Base-by-base conservation (phyloP, 2,797 vertebrate genomes). In the Siniperca scherzeri region DNA sequence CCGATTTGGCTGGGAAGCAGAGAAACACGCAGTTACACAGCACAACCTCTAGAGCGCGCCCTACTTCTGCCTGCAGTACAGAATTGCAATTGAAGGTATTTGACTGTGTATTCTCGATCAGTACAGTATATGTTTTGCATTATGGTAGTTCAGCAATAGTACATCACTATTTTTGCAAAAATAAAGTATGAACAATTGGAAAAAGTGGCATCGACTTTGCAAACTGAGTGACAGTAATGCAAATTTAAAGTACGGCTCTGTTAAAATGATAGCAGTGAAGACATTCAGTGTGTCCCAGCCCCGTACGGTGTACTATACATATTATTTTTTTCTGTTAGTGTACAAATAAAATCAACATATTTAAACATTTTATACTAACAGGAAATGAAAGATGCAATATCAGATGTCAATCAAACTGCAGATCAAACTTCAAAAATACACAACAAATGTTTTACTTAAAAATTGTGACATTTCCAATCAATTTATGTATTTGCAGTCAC, bases 11-110 rank as follows among this genome's bases (percentile, higher is more conserved):
- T 38, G 27, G 1, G 27, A 52, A 9, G 10, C 25, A 53, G 42
- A 25, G 0, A 50, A 27, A 62, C 0, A 12, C 4, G 75, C 66
- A 80, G 57, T 66, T 30, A 22, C 69, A 56, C 1, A 11, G 30
- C 3, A 0, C 14, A 1, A 7, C 80, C 86, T 0, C 70, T 74
- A 82, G 90, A 75, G 82, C 0, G 77, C 25, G 57, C 74, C 57
- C 36, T 56, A 2, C 5, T 2, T n/a, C 62, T 60, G 11, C 30
- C 44, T 16, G n/a, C 25, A 78, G 22, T 36, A 7, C 21, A 46
- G 27, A 48, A 14, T 2, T 3, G 21, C 0, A 10, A 13, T 3
- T 12, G n/a, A 10, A 6, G 42, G 17, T 14, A 3, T 44, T 53
- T 62, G 8, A 61, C 16, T 38, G 33, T 11, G 3, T 61, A 53